Percentiles rank a stretch among this genome's conserved stretches.
Evolutionary conservation across 1,140 invertebrate genomes (phyloP).

Genomic region (Aradophagus sp.): DNA sequence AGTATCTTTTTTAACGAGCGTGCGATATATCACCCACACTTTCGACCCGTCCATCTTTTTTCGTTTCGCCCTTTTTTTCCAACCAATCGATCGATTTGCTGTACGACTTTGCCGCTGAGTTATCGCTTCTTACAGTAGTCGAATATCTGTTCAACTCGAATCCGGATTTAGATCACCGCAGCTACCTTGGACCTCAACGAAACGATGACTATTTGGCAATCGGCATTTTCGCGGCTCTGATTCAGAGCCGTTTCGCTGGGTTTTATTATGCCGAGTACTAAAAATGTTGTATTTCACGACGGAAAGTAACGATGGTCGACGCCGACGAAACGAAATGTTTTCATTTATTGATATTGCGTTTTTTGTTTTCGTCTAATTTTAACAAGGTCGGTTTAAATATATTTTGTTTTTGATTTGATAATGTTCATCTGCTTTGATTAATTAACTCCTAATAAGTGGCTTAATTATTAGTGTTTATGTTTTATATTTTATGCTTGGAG

Average conservation of each 20-base stretch:
- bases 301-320: not conserved
- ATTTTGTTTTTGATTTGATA: too few relatives aligned
- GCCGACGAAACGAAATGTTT: too few relatives aligned
- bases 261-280: too few relatives aligned
- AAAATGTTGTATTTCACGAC: slow-evolving; percentile 14
- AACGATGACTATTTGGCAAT: slow-evolving; percentile 5
- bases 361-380: too few relatives aligned
- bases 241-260: too few relatives aligned
- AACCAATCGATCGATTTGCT: slow-evolving; percentile 45
- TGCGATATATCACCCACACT: slow-evolving; percentile 51
- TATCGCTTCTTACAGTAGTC: slow-evolving; percentile 33
- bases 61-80: slow-evolving; percentile 10
- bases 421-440: too few relatives aligned
- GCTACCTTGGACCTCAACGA: not conserved
- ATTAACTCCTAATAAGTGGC: too few relatives aligned
- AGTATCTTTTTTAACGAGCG: slow-evolving; percentile 56
- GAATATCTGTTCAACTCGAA: slow-evolving; percentile 8
- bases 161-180: slow-evolving; percentile 1
- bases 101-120: slow-evolving; percentile 18
- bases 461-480: too few relatives aligned
- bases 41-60: slow-evolving; percentile 25
- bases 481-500: too few relatives aligned
- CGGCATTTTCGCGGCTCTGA: slow-evolving; percentile 8
- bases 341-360: too few relatives aligned
- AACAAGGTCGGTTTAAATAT: too few relatives aligned